phyloP scores from a whole-genome alignment of 92 coral and sea anemone genomes.

The Heliopora coerulea region DNA sequence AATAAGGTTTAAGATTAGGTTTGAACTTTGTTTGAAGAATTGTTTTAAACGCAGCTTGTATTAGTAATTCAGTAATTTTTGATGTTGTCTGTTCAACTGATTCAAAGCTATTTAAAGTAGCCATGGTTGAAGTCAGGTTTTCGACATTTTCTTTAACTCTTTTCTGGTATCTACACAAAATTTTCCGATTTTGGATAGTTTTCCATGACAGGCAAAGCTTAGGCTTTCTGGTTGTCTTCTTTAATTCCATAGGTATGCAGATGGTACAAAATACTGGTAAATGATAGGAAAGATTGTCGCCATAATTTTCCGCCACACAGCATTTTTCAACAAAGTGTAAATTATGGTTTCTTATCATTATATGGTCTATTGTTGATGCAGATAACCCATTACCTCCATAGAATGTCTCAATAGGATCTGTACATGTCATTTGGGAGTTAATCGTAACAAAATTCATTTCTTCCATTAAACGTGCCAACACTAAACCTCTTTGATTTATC shows the following conservation, averaged over 20 bases:
- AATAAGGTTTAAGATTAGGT: not conserved
- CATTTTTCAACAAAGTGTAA: slow-evolving; percentile 7
- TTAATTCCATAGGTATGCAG: not conserved
- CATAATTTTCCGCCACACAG: not conserved
- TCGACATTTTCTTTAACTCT: not conserved
- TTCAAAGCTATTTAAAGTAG: not conserved
- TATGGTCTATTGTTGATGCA: not conserved
- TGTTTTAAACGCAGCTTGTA: not conserved
- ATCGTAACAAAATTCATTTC: slow-evolving; percentile 2
- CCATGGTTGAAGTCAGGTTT: not conserved
- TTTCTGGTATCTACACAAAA: not conserved
- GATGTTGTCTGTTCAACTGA: not conserved
- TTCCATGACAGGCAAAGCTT: not conserved
- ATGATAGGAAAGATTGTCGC: slow-evolving; percentile 5
- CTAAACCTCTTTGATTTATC: slow-evolving; percentile 3
- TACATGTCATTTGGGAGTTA: not conserved
- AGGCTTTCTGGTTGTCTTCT: not conserved
- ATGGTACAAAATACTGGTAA: slow-evolving; percentile 5
- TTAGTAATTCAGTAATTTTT: not conserved
- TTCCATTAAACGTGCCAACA: not conserved
- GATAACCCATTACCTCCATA: not conserved
- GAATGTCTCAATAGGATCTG: not conserved
- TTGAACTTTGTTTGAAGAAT: not conserved
- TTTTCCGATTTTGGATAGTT: not conserved
- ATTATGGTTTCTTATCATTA: not conserved